Evolutionary conservation across 2,797 vertebrate species (phyloP), one percentile per base, ranked within the genome.

Genomic region (Bryconaethiops microstoma): DNA sequence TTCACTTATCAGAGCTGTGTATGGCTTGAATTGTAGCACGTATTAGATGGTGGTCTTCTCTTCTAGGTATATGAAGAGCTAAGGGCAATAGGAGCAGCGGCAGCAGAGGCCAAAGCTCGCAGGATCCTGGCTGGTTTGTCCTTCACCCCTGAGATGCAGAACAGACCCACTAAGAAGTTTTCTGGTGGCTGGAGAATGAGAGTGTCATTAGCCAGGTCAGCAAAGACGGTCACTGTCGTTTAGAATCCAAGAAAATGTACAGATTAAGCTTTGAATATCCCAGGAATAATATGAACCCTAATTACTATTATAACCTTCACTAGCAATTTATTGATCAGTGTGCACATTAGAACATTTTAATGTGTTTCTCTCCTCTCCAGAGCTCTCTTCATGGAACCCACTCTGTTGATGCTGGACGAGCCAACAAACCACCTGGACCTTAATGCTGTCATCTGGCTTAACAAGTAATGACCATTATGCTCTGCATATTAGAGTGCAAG

Each of bases 131-230:
- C 96, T 7, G 97, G 97, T 90, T 88, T 98, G 85, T 94, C 95
- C 0, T 98, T 98, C 13, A 97, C 96, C 59, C 90, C 96, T 0
- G 96, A 97, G 88, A 97, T 97, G 96, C 96, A 98, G 90, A 96
- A 96, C 87, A 90, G 96, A 88, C 89, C 96, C 74, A 98, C 97
- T 19, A 96, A 95, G 90, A 96, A 96, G 90, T 98, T 98, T 87
- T 97, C 96, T 0, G 97, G 97, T 83, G 96, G 97, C 1, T 98
- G 97, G 96, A 95, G 96, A 48, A 97, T 98, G 97, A 96, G 97
- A 68, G 96, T 98, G n/a, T 98, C 97, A 2, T 90, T 97, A 2
- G 96, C 96, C 87, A 96, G 97, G 97, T 97, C 72, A 57, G 86
- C 40, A 74, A 42, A 52, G 17, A 35, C 19, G 16, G 2, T 2